Evolutionary conservation across 2,797 vertebrate species (phyloP).

Genomic region (Lithobates pipiens): DNA sequence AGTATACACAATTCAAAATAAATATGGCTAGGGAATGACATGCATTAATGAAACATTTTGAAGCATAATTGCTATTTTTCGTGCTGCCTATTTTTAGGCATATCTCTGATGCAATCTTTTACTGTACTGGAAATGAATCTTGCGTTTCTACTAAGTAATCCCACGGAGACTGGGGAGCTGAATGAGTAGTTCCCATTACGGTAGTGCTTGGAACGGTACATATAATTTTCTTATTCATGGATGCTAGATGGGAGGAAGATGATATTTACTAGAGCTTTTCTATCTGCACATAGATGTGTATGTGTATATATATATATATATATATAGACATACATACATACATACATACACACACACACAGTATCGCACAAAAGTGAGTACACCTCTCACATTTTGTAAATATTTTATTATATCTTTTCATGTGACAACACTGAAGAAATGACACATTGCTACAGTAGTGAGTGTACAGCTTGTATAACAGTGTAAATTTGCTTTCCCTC

Average conservation of each 20-base stretch:
- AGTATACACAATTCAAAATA: not conserved
- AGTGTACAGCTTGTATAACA: no score
- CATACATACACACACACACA: no score
- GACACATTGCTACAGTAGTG: no score
- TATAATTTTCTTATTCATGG: conserved; percentile 12
- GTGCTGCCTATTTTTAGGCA: conserved; percentile 30
- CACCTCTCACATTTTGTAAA: no score
- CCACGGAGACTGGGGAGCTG: conserved; percentile 37
- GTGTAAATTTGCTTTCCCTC: no score
- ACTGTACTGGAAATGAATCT: conserved; percentile 27
- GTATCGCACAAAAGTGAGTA: no score
- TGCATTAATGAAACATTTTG: conserved; percentile 17
- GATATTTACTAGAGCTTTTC: conserved; percentile 16
- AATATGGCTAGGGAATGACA: not conserved
- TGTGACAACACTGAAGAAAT: no score
- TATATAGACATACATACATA: no score
- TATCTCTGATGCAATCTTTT: conserved; percentile 37
- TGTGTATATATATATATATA: no score
- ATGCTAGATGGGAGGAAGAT: conserved; percentile 4
- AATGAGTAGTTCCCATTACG: conserved; percentile 27
- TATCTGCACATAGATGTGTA: not conserved
- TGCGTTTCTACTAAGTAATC: conserved; percentile 43
- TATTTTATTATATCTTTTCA: no score
- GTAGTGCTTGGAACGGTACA: conserved; percentile 17
- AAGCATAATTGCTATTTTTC: conserved; percentile 48